A percentile compares a stretch with the other conserved stretches of the same genome.
Conservation (phyloP, 2,797 vertebrate species). For the Antennarius maculatus region DNA sequence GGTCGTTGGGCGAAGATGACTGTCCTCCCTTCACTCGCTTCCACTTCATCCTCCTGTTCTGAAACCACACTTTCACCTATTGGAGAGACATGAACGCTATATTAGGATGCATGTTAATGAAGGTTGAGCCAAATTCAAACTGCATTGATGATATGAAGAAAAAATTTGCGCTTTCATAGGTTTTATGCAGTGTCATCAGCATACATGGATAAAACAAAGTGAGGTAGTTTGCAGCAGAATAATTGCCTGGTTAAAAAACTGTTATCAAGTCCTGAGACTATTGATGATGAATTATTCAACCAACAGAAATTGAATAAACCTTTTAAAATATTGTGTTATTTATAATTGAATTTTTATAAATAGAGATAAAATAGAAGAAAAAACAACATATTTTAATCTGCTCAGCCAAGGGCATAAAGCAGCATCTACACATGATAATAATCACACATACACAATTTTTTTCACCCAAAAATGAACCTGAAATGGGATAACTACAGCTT, state of each 20-base stretch:
- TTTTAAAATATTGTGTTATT: no score
- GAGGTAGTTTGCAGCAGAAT: neutral
- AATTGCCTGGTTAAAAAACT: neutral
- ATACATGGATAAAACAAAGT: neutral
- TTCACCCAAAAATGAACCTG: conserved; percentile 16
- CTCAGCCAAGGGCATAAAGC: neutral
- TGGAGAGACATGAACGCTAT: conserved; percentile 11
- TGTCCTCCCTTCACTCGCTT: conserved; percentile 96
- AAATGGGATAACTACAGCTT: conserved; percentile 40
- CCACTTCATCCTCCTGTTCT: conserved; percentile 99
- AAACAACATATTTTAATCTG: neutral
- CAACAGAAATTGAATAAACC: neutral
- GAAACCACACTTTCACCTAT: conserved; percentile 99
- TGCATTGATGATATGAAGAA: neutral
- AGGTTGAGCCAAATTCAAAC: neutral
- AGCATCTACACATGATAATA: neutral
- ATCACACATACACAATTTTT: neutral
- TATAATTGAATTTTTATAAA: no score
- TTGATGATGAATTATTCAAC: neutral
- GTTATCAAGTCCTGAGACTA: neutral
- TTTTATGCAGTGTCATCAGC: neutral
- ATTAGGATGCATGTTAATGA: neutral
- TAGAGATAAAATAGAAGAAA: neutral
- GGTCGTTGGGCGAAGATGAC: conserved; percentile 86
- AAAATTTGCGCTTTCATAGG: neutral